Percentiles rank a stretch among this genome's conserved stretches.
Evolutionary conservation across 2,113 vertebrate species (phyloP).

Genomic region (Plestiodon gilberti): DNA sequence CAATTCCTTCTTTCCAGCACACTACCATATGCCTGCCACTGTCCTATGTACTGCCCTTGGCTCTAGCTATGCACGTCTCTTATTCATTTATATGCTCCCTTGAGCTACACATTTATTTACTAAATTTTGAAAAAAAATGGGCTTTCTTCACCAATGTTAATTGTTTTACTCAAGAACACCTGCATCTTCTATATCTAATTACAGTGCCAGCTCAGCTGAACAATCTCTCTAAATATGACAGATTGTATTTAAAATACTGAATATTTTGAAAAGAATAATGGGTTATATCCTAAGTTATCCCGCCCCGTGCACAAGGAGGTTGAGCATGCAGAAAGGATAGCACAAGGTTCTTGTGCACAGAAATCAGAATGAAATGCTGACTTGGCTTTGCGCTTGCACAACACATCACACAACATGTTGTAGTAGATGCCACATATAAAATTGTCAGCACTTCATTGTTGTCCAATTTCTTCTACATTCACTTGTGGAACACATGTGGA

Average conservation of each 20-base stretch:
- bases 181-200: neutral
- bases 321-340: no score
- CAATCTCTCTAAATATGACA: neutral
- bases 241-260: neutral
- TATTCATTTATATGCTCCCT: constrained; percentile 3
- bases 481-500: no score
- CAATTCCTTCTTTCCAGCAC: neutral
- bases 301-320: no score
- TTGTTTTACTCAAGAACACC: neutral
- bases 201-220: neutral
- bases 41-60: neutral
- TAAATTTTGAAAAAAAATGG: neutral
- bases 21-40: constrained; percentile 1
- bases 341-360: no score
- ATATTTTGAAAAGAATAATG: neutral
- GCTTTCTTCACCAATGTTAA: constrained; percentile 11
- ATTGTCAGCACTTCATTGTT: no score
- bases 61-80: neutral
- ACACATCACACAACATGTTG: no score
- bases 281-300: no score
- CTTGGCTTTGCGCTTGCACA: no score
- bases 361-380: no score
- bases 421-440: no score
- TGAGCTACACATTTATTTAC: neutral
- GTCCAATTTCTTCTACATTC: no score